Evolutionary conservation across 2,888 invertebrate species (phyloP), one percentile per base, ranked within the genome.

Genomic region (Eledona agricola): DNA sequence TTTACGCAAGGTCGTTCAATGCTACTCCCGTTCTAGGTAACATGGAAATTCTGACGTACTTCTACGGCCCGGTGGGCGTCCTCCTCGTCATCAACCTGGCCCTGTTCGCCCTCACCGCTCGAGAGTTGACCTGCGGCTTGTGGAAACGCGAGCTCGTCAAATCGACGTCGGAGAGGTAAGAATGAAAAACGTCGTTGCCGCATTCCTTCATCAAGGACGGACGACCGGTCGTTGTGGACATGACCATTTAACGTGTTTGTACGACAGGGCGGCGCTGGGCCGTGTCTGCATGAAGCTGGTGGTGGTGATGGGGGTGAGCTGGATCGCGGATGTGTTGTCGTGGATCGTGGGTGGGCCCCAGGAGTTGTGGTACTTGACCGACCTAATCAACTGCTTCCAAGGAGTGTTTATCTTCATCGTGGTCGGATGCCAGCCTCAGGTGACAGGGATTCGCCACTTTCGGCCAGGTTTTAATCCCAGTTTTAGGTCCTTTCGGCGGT

Each of bases 61-160:
- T 93, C 79, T 91, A 85, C 74, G 91, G 89, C 3, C 93, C 93
- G 4, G 85, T 93, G 59, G 92, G 91, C 49, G 81, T 88, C 56
- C 80, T 93, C 58, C 79, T 93, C 60, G 81, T 86, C 62, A 82
- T 91, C 59, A 93, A 93, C 76, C 81, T 92, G 54, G 79, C 88
- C 50, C 83, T 93, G 53, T 93, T 93, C 77, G 81, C 85, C 16
- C 86, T 88, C 56, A 92, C 92, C 19, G 89, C 92, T 37, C 83
- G 90, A 52, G 91, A 92, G 79, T 79, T 92, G 62, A 92, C 92
- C 11, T 92, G 92, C 74, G 92, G 92, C 32, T 80, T 92, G 32
- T 92, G 92, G 92, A 90, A 91, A 71, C 85, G 90, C 56, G 92
- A 92, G 76, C 87, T 91, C 64, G 91, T 91, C 65, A 92, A 92